Evolutionary conservation across 1,140 invertebrate species (phyloP), one percentile per base, ranked within the genome.

Genomic region (Fopius arisanus): DNA sequence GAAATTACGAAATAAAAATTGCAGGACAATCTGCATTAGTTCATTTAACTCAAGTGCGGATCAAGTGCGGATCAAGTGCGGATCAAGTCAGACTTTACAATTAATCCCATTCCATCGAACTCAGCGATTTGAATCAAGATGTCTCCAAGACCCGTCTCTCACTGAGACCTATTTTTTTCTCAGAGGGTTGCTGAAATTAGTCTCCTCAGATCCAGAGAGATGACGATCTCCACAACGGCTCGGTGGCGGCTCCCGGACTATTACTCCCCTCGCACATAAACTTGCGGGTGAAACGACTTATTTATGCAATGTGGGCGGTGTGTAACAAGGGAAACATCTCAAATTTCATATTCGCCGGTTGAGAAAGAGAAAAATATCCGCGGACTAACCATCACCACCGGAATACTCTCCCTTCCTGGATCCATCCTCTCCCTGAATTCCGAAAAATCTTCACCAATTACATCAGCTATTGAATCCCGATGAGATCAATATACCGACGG

Each of bases 191-290:
- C 65, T 67, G 48, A 73, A 74, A 74, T 74, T 59, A 74, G 19
- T 67, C 67, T 31, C 62, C 41, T 66, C 70, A n/a, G 37, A 23
- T 7, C 14, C 9, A 19, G 5, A 10, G 16, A 69, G 72, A 74
- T 74, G 19, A 12, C 62, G 62, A 74, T 69, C 72, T 74, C 31
- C 31, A 37, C n/a, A 70, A 33, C n/a, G 3, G 4, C 29, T 48
- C 73, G 41, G 59, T 70, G 68, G 68, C 73, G 73, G 73, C 73
- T 75, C 68, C 73, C 70, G 73, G 72, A 29, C 66, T 68, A 73
- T 73, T 73, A 68, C 66, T 67, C 62, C 72, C 72, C 67, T 66
- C 62, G 43, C 62, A 3, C 54, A 28, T 59, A 59, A 68, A 73
- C 40, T 68, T 67, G 29, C 54, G 31, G 16, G 63, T 62, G 33